phyloP scores from a whole-genome alignment of 2,113 vertebrate species.

The Equus quagga region DNA sequence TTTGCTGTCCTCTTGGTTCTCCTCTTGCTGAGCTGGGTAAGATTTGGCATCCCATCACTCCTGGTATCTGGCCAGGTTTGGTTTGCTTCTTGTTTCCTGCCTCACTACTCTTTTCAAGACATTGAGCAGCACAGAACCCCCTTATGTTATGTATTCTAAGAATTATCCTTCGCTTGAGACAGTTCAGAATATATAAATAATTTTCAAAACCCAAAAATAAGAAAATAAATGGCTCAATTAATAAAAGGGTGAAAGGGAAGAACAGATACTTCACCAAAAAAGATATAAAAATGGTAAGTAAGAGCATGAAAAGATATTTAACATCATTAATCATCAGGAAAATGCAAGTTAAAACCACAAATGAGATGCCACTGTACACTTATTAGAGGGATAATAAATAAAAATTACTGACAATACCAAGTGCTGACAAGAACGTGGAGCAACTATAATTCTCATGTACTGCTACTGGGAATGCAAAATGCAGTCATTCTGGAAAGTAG shows the following conservation, averaged over 20 bases:
- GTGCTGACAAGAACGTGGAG: neutral
- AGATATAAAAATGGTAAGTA: neutral
- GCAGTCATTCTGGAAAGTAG: neutral
- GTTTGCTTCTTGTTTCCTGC: neutral
- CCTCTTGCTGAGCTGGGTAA: neutral
- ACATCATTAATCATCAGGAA: neutral
- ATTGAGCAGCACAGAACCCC: neutral
- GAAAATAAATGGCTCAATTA: neutral
- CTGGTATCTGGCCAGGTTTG: neutral
- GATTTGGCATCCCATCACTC: neutral
- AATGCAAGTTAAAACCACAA: neutral
- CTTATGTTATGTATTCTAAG: neutral
- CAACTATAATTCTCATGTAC: neutral
- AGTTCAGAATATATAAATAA: slow-evolving; percentile 13
- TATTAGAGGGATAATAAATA: neutral
- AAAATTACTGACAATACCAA: neutral
- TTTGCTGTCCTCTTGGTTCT: neutral
- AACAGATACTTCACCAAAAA: neutral
- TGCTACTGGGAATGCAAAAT: neutral
- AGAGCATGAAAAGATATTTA: neutral
- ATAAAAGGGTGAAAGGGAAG: neutral
- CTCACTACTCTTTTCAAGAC: neutral
- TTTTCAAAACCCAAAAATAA: slow-evolving; percentile 31
- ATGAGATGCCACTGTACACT: neutral
- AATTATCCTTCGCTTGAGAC: neutral